Percentiles rank a stretch among this genome's conserved stretches.
phyloP scores from a whole-genome alignment of 2,797 vertebrate species.

The Gadopsis marmoratus region DNA sequence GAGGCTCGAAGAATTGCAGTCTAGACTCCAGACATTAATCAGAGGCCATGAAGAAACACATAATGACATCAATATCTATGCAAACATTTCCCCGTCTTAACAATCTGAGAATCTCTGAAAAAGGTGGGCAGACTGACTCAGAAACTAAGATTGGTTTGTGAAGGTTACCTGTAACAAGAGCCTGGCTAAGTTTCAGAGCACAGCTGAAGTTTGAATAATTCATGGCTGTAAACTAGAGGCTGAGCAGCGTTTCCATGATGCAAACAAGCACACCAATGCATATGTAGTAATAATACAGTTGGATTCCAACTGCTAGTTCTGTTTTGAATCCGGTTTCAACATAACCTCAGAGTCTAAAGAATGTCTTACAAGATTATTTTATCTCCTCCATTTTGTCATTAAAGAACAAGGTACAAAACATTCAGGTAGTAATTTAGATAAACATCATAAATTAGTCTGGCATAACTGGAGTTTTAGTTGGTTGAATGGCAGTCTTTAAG shows the following conservation, averaged over 20 bases:
- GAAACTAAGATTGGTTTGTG: conserved; percentile 15
- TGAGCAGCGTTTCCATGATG: conserved; percentile 21
- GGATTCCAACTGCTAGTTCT: background rate
- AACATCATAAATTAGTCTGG: background rate
- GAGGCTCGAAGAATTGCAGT: conserved; percentile 3
- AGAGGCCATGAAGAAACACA: conserved; percentile 8
- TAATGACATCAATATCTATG: conserved; percentile 12
- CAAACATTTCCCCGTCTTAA: background rate
- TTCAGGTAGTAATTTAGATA: background rate
- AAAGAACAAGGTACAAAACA: background rate
- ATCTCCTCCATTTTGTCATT: background rate
- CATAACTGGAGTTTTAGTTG: background rate
- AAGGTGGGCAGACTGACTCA: conserved; percentile 7
- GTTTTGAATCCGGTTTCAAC: conserved; percentile 2
- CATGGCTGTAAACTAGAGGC: conserved; percentile 27
- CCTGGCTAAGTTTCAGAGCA: conserved; percentile 28
- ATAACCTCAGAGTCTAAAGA: background rate
- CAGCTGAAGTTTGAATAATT: conserved; percentile 45
- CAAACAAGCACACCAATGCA: background rate
- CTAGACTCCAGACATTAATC: conserved; percentile 3
- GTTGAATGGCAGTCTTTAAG: background rate
- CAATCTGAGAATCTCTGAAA: background rate
- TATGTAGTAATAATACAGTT: background rate
- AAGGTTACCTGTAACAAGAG: conserved; percentile 38
- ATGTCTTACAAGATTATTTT: background rate